A percentile compares a stretch with the other conserved stretches of the same genome.
Evolutionary conservation across 1,140 invertebrate genomes (phyloP).

Genomic region (Aleiodes sp.): DNA sequence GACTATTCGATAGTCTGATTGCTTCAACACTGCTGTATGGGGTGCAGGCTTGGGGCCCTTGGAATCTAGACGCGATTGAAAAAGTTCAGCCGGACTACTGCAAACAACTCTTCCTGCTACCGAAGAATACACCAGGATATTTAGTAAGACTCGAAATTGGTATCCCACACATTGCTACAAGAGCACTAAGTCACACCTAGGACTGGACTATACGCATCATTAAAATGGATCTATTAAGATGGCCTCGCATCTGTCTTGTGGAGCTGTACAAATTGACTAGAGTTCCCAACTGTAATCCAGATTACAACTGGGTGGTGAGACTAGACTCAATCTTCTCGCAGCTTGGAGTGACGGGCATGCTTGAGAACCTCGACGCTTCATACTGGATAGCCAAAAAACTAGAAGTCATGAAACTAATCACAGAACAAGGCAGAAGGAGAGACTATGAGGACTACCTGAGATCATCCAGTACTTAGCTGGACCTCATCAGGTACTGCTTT

Average conservation of each 20-base stretch:
- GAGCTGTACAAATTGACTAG: neutral
- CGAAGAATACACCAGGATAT: constrained; percentile 11
- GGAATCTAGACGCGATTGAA: constrained; percentile 12
- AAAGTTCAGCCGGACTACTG: neutral
- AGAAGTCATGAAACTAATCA: neutral
- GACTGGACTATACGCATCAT: neutral
- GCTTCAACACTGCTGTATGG: constrained; percentile 1
- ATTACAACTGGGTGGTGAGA: neutral
- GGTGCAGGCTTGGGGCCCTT: neutral
- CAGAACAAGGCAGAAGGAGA: neutral
- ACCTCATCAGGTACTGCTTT: neutral
- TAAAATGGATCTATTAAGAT: neutral
- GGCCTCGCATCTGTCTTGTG: neutral
- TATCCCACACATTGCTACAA: neutral
- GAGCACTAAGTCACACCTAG: neutral
- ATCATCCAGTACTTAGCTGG: neutral
- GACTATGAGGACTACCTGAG: neutral
- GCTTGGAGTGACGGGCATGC: neutral
- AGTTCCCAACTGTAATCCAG: neutral
- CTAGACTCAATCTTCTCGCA: neutral
- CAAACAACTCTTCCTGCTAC: constrained; percentile 17
- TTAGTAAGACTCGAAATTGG: constrained; percentile 8
- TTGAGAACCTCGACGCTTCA: neutral
- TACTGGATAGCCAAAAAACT: neutral
- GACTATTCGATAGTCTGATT: constrained; percentile 10